Conservation (phyloP, 2,797 vertebrate species). For the Picus viridis region DNA sequence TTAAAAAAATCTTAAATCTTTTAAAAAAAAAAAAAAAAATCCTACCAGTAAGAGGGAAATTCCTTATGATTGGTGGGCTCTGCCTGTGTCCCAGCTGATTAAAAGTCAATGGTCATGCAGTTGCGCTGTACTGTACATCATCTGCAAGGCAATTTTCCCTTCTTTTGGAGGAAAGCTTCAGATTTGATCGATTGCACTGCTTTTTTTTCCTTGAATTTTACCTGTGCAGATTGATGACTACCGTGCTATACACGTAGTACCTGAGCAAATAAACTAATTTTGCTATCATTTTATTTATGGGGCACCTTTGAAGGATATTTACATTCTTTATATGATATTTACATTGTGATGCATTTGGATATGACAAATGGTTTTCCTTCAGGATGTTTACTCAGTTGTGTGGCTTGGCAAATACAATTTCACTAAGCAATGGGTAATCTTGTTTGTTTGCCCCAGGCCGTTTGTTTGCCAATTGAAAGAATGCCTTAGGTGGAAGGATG, state of each 20-base stretch:
- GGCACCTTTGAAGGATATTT: constrained; percentile 27
- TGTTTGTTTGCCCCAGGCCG: background rate
- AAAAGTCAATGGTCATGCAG: constrained; percentile 1
- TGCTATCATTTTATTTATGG: constrained; percentile 19
- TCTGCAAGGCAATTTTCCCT: constrained; percentile 15
- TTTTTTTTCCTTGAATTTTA: constrained; percentile 30
- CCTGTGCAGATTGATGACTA: constrained; percentile 22
- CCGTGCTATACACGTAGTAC: background rate
- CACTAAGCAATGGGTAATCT: background rate
- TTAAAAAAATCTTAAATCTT: too few relatives aligned
- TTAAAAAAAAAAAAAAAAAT: background rate
- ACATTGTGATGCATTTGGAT: background rate
- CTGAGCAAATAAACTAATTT: constrained; percentile 9
- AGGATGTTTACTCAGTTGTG: constrained; percentile 22
- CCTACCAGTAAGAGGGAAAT: background rate
- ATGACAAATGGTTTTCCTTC: constrained; percentile 22
- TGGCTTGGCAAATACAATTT: constrained; percentile 23
- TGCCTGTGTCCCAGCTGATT: background rate
- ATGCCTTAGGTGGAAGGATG: background rate
- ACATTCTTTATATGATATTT: constrained; percentile 39
- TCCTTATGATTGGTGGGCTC: background rate
- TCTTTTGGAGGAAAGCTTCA: background rate
- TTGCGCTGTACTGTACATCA: background rate
- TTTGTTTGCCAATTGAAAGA: background rate
- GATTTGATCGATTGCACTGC: constrained; percentile 9